These are phyloP conservation scores for Chamaetylas fuelleborni DNA, from an alignment of 2,113 vertebrate species.

Conservation along the genomic window DNA sequence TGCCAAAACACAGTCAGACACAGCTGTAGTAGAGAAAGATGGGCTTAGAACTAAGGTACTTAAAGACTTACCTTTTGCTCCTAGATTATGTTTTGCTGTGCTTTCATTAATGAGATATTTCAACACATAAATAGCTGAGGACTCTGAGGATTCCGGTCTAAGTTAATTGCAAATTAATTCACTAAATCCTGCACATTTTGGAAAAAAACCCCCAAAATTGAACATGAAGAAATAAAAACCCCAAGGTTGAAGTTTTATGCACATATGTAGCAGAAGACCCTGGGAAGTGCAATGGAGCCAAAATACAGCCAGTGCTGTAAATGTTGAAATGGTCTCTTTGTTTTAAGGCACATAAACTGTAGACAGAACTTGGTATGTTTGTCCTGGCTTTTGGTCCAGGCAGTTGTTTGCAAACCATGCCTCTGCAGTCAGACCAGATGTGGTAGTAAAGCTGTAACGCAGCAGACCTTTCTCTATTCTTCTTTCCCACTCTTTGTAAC, in stretches of 20 bases:
- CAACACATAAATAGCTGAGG: neutral
- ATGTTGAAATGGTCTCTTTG: neutral
- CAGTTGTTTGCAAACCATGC: neutral
- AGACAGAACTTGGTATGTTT: neutral
- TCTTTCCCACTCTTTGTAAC: neutral
- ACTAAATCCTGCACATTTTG: neutral
- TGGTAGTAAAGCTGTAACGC: neutral
- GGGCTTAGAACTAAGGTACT: neutral
- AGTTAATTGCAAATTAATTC: neutral
- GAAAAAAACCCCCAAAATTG: neutral
- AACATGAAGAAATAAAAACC: neutral
- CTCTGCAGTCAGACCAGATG: neutral
- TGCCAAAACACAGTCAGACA: neutral
- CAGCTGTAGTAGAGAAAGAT: neutral
- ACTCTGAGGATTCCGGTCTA: neutral
- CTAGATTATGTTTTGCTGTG: neutral
- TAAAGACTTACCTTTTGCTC: neutral
- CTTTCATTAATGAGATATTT: neutral
- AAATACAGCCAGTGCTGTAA: neutral
- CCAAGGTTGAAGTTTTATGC: neutral
- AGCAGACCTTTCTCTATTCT: neutral
- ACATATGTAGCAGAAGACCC: neutral
- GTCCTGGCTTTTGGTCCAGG: neutral
- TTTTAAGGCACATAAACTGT: neutral
- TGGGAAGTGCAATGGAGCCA: neutral